These are phyloP conservation scores for Archegozetes longisetosus DNA, from an alignment of 1,140 invertebrate species.

Conservation along the genomic window DNA sequence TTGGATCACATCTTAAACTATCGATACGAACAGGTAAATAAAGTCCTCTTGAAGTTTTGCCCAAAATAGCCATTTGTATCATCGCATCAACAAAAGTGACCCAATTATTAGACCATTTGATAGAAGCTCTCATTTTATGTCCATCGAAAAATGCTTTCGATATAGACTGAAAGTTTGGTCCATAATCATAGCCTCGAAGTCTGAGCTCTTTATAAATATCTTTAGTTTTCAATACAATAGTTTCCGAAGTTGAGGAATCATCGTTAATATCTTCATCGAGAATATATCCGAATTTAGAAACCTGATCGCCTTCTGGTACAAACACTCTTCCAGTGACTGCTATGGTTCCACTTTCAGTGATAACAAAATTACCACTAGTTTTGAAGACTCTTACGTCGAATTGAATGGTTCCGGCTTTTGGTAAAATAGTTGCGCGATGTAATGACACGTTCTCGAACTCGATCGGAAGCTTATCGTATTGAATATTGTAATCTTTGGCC, in stretches of 20 bases:
- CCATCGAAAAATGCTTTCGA: slow-evolving; percentile 25
- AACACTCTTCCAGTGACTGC: slow-evolving; percentile 59
- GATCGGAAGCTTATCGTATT: slow-evolving; percentile 51
- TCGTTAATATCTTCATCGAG: not conserved
- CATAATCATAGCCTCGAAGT: slow-evolving; percentile 84
- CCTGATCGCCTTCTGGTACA: slow-evolving; percentile 31
- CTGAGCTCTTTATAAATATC: slow-evolving; percentile 89
- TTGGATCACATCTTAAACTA: slow-evolving; percentile 35
- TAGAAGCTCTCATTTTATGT: slow-evolving; percentile 32
- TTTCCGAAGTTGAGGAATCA: slow-evolving; percentile 31
- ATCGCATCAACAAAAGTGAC: slow-evolving; percentile 38
- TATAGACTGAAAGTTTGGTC: slow-evolving; percentile 68
- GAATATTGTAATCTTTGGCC: slow-evolving; percentile 56
- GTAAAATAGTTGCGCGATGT: slow-evolving; percentile 75
- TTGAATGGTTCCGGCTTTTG: slow-evolving; percentile 51
- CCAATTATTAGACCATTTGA: slow-evolving; percentile 28
- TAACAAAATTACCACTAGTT: slow-evolving; percentile 72
- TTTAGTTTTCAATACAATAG: slow-evolving; percentile 27
- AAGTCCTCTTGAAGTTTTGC: slow-evolving; percentile 49
- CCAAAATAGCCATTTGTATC: slow-evolving; percentile 35
- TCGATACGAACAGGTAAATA: slow-evolving; percentile 75
- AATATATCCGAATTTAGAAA: not conserved
- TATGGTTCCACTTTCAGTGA: slow-evolving; percentile 67
- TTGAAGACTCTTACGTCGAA: slow-evolving; percentile 74
- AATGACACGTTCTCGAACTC: slow-evolving; percentile 73